A percentile compares a stretch with the other conserved stretches of the same genome.
Conservation (phyloP, 2,888 invertebrate genomes). For the Linyphia triangularis region DNA sequence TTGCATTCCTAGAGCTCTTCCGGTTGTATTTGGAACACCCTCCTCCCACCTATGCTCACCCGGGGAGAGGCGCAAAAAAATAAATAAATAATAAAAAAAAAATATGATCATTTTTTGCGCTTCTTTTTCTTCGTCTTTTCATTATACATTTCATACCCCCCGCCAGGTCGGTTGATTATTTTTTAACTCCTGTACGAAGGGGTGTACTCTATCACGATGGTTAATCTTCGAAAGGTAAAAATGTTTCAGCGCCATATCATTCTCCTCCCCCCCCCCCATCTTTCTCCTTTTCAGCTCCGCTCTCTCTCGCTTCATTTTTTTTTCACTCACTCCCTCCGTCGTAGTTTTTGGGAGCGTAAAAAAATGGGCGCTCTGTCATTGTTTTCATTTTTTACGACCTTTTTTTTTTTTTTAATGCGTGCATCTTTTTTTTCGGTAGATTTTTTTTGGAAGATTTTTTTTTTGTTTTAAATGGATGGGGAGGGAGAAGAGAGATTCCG, state of each 20-base stretch:
- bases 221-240: conserved; percentile 73
- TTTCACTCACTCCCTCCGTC: conserved; percentile 24
- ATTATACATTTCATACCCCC: conserved; percentile 16
- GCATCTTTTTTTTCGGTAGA: conserved; percentile 12
- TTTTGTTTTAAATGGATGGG: conserved; percentile 50
- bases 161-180: conserved; percentile 23
- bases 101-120: conserved; percentile 8
- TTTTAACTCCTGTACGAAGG: conserved; percentile 13
- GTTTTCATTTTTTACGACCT: conserved; percentile 48
- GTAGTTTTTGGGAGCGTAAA: conserved; percentile 51
- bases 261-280: not conserved
- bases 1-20: conserved; percentile 69
- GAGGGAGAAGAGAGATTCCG: conserved; percentile 17
- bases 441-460: conserved; percentile 31
- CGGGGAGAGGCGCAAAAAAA: conserved; percentile 32
- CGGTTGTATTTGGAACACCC: conserved; percentile 59
- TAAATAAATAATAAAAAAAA: conserved; percentile 8
- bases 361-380: conserved; percentile 65
- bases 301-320: conserved; percentile 16
- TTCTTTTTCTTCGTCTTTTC: conserved; percentile 40
- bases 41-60: conserved; percentile 8
- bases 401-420: conserved; percentile 11
- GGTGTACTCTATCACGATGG: conserved; percentile 63
- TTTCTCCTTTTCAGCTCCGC: not conserved
- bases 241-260: conserved; percentile 53